Percentiles rank a stretch among this genome's conserved stretches.
These are phyloP conservation scores for Petrolisthes cinctipes DNA, from an alignment of 2,888 invertebrate species.

Conservation along the genomic window DNA sequence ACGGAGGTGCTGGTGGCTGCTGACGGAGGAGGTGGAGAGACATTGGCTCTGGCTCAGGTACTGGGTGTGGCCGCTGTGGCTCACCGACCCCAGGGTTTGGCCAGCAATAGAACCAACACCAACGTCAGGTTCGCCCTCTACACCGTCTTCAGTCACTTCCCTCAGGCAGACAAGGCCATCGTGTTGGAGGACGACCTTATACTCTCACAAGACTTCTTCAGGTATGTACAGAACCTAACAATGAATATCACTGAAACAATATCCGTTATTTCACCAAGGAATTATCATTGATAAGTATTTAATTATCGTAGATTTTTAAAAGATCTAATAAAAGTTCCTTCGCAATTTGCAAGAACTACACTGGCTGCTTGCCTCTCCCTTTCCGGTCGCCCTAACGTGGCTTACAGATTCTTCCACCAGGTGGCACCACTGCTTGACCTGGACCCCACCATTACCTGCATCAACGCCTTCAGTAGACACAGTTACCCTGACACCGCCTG, in stretches of 20 bases:
- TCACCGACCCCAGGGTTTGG: slow-evolving; percentile 50
- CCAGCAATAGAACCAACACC: slow-evolving; percentile 44
- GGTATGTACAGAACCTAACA: slow-evolving; percentile 21
- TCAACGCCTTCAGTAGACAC: slow-evolving; percentile 63
- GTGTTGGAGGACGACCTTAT: slow-evolving; percentile 61
- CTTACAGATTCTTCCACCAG: slow-evolving; percentile 58
- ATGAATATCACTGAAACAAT: too few species aligned
- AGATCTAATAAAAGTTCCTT: too few species aligned
- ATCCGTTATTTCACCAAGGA: too few species aligned
- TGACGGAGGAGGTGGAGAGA: slow-evolving; percentile 57
- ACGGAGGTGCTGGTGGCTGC: slow-evolving; percentile 53
- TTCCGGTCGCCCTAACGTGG: background rate
- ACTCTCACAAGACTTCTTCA: slow-evolving; percentile 57
- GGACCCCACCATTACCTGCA: slow-evolving; percentile 51
- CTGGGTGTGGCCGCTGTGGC: slow-evolving; percentile 37
- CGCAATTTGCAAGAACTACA: too few species aligned
- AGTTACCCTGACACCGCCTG: slow-evolving; percentile 45
- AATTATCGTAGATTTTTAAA: too few species aligned
- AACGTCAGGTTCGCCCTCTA: slow-evolving; percentile 55
- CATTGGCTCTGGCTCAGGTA: slow-evolving; percentile 39
- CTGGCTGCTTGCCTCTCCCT: background rate
- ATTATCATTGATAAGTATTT: too few species aligned
- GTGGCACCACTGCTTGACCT: slow-evolving; percentile 50
- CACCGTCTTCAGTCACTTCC: slow-evolving; percentile 46
- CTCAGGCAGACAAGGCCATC: slow-evolving; percentile 52